These are phyloP conservation scores for Petrocephalus sullivani DNA, from an alignment of 2,797 vertebrate species.

Conservation along the genomic window DNA sequence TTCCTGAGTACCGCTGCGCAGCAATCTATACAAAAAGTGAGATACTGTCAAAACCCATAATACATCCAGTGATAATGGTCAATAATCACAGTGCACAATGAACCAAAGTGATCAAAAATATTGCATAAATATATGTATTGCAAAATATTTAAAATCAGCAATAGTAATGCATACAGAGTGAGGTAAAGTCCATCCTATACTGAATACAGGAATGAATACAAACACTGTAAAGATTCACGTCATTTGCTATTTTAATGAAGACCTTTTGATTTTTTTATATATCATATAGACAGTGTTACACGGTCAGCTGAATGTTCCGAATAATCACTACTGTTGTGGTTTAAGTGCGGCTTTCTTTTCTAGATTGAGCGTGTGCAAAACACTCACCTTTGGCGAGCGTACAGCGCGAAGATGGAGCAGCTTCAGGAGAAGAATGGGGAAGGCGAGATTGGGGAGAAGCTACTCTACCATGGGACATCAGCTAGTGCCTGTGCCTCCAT, in stretches of 20 bases:
- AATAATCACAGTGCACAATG: background rate
- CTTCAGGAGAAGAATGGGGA: conserved; percentile 45
- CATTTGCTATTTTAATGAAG: background rate
- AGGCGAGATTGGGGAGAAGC: conserved; percentile 38
- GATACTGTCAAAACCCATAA: background rate
- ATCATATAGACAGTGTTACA: background rate
- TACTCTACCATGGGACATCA: conserved; percentile 51
- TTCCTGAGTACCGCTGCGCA: conserved; percentile 37
- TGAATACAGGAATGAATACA: background rate
- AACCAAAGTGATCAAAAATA: background rate
- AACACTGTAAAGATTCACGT: background rate
- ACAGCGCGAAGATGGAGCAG: conserved; percentile 26
- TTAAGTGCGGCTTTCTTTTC: background rate
- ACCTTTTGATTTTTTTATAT: background rate
- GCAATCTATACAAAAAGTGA: conserved; percentile 44
- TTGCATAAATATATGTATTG: background rate
- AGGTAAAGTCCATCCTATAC: background rate
- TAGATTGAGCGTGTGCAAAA: conserved; percentile 62
- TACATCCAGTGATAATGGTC: background rate
- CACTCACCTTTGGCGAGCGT: conserved; percentile 43
- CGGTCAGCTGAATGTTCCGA: background rate
- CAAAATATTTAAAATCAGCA: background rate
- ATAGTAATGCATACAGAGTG: background rate
- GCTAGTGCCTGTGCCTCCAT: conserved; percentile 38
- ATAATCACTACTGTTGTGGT: background rate